Percentiles rank a stretch among this genome's conserved stretches.
Conservation (phyloP, 2,888 invertebrate species). For the Acleris literana region DNA sequence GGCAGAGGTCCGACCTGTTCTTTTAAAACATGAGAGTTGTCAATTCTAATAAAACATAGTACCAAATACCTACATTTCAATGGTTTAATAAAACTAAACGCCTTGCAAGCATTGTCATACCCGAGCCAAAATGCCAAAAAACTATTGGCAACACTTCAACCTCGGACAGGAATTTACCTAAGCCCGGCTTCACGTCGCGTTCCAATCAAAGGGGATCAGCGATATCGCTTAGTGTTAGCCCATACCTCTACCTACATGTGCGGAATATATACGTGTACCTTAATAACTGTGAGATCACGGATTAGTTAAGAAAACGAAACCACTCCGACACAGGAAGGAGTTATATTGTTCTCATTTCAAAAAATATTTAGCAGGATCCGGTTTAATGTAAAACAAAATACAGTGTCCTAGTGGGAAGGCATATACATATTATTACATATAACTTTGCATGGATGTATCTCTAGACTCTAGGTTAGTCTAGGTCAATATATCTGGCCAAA, state of each 20-base stretch:
- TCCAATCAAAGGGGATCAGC: constrained; percentile 49
- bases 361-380: too few relatives aligned
- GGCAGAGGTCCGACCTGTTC: too few relatives aligned
- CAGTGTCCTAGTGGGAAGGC: too few relatives aligned
- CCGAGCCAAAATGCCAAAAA: constrained; percentile 33
- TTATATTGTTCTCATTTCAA: too few relatives aligned
- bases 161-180: constrained; percentile 33
- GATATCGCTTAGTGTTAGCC: constrained; percentile 36
- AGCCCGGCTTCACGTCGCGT: constrained; percentile 44
- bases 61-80: not conserved
- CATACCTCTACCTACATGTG: not conserved
- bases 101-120: constrained; percentile 17
- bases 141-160: constrained; percentile 38
- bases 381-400: too few relatives aligned
- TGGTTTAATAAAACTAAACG: constrained; percentile 25
- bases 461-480: too few relatives aligned
- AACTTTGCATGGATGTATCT: too few relatives aligned
- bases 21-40: too few relatives aligned
- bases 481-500: too few relatives aligned
- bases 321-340: too few relatives aligned
- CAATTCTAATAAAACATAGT: too few relatives aligned
- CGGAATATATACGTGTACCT: not conserved
- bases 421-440: too few relatives aligned
- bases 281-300: not conserved
- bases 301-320: not conserved